A percentile compares a stretch with the other conserved stretches of the same genome.
phyloP scores from a whole-genome alignment of 2,113 vertebrate genomes.

The Semnornis frantzii region DNA sequence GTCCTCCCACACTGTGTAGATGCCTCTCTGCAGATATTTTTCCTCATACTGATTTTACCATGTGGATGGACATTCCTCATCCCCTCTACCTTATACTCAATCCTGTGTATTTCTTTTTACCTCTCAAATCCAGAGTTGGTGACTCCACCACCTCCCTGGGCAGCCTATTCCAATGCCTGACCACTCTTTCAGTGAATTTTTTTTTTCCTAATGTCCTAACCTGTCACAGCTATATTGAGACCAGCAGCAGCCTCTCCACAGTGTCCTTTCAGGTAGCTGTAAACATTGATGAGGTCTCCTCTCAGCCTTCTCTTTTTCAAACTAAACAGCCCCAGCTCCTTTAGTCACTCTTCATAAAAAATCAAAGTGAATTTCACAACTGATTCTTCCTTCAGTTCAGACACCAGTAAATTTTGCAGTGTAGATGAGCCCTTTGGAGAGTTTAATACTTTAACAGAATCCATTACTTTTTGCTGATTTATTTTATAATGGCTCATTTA shows the following conservation, averaged over 20 bases:
- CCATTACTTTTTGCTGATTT: conserved; percentile 58
- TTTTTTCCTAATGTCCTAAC: no score
- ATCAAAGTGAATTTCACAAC: neutral
- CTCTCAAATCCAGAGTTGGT: neutral
- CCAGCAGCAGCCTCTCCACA: no score
- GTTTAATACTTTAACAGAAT: conserved; percentile 15
- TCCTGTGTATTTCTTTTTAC: neutral
- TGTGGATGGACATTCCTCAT: accelerated
- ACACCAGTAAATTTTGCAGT: neutral
- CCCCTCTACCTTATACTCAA: neutral
- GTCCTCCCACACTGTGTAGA: accelerated
- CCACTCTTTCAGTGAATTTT: no score
- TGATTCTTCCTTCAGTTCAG: neutral
- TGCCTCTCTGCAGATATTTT: accelerated
- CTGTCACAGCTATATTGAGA: no score
- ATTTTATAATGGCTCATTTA: conserved; percentile 65
- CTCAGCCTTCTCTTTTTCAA: no score
- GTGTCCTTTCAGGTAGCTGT: no score
- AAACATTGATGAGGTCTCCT: no score
- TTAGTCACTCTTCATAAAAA: neutral
- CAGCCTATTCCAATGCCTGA: no score
- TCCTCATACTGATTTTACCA: neutral
- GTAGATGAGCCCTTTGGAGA: conserved; percentile 13
- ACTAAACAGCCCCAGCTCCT: no score
- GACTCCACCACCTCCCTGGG: no score